Conservation (phyloP, 2,888 invertebrate genomes). For the Altica lythri region DNA sequence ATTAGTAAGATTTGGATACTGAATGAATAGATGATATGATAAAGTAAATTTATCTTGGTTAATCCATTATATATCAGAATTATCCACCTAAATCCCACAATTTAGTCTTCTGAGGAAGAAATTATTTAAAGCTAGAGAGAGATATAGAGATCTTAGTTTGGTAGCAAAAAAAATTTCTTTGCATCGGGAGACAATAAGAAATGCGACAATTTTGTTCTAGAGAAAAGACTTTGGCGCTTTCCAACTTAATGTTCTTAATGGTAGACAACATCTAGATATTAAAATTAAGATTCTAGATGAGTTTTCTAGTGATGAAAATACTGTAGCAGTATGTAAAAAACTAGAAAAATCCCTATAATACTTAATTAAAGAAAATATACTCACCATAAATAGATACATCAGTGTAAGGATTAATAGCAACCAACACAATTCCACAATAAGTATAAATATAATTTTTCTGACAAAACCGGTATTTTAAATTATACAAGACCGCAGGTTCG, state of each 20-base stretch:
- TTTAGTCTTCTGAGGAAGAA: no score
- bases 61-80: no score
- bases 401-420: slow-evolving; percentile 97
- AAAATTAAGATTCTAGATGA: not conserved
- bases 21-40: no score
- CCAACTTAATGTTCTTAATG: not conserved
- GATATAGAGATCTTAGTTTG: no score
- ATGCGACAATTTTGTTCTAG: no score
- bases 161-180: no score
- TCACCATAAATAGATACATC: slow-evolving; percentile 91
- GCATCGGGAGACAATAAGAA: no score
- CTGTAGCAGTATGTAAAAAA: not conserved
- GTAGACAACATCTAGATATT: not conserved
- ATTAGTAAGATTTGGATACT: no score
- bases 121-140: no score
- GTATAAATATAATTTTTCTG: slow-evolving; percentile 95
- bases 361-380: slow-evolving; percentile 38
- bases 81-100: no score
- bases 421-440: slow-evolving; percentile 97
- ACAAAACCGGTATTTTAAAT: slow-evolving; percentile 90
- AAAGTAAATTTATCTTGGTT: no score
- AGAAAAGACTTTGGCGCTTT: no score
- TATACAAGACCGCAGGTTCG: slow-evolving; percentile 95
- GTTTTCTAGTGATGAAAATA: not conserved
- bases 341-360: not conserved